These are phyloP conservation scores for Charina bottae DNA, from an alignment of 2,113 vertebrate species.

Conservation along the genomic window DNA sequence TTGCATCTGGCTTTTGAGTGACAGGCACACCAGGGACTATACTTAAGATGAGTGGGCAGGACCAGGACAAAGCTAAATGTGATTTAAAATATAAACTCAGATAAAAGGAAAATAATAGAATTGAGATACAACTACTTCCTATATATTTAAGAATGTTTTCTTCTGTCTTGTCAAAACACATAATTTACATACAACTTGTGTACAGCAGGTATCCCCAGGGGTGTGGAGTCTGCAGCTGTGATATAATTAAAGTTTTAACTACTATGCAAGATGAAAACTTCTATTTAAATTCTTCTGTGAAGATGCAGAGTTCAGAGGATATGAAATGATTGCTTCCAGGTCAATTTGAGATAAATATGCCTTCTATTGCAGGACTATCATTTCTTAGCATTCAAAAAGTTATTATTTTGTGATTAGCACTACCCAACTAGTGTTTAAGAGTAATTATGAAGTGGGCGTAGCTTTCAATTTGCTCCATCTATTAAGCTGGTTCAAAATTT, in stretches of 20 bases:
- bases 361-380: background rate
- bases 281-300: background rate
- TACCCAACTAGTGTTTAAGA: background rate
- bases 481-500: background rate
- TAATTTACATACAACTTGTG: background rate
- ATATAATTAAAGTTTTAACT: background rate
- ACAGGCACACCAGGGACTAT: background rate
- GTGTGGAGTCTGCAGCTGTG: background rate
- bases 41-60: background rate
- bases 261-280: background rate
- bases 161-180: background rate
- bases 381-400: background rate
- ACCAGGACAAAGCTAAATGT: background rate
- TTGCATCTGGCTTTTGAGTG: background rate
- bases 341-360: background rate
- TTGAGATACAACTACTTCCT: background rate
- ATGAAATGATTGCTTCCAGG: background rate
- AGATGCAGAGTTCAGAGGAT: background rate
- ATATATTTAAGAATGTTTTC: background rate
- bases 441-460: too few relatives aligned
- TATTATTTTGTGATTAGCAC: background rate
- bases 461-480: background rate
- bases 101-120: background rate
- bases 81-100: background rate
- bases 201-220: background rate